These are phyloP conservation scores for Cataglyphis livida DNA, from an alignment of 2,888 invertebrate genomes.

Conservation along the genomic window DNA sequence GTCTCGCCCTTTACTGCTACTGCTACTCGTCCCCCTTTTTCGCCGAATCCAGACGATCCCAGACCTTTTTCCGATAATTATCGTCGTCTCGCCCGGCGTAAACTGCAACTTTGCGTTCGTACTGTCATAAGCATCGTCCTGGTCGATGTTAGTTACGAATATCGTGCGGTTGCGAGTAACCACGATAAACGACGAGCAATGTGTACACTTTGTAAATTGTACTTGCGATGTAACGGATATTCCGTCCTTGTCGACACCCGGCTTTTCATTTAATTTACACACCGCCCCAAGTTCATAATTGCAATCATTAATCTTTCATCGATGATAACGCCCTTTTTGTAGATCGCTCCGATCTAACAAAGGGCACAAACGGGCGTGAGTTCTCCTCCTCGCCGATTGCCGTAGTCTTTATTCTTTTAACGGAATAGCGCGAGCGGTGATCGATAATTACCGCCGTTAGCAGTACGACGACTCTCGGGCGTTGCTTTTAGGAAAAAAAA, in stretches of 20 bases:
- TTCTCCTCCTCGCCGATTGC: not conserved
- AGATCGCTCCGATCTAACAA: not conserved
- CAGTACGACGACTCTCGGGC: not conserved
- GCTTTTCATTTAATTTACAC: slow-evolving; percentile 42
- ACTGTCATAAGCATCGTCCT: slow-evolving; percentile 19
- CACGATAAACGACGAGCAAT: slow-evolving; percentile 11
- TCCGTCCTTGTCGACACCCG: slow-evolving; percentile 4
- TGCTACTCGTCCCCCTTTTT: slow-evolving; percentile 11
- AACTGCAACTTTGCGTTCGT: slow-evolving; percentile 24
- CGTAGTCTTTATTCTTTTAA: slow-evolving; percentile 21
- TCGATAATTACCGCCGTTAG: slow-evolving; percentile 42
- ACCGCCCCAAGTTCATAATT: slow-evolving; percentile 39
- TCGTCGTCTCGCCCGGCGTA: slow-evolving; percentile 13
- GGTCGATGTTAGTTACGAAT: slow-evolving; percentile 1
- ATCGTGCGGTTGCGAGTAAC: not conserved
- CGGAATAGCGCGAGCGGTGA: not conserved
- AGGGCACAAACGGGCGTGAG: slow-evolving; percentile 26
- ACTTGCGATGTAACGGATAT: slow-evolving; percentile 36
- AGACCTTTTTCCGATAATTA: slow-evolving; percentile 50
- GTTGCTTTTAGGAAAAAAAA: slow-evolving; percentile 28
- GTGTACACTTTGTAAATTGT: slow-evolving; percentile 32
- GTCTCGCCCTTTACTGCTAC: slow-evolving; percentile 17
- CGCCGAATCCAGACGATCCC: slow-evolving; percentile 41
- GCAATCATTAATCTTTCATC: slow-evolving; percentile 47
- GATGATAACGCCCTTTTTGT: slow-evolving; percentile 32